Evolutionary conservation across 2,888 invertebrate genomes (phyloP).

Genomic region (Phyllotreta cruciferae): DNA sequence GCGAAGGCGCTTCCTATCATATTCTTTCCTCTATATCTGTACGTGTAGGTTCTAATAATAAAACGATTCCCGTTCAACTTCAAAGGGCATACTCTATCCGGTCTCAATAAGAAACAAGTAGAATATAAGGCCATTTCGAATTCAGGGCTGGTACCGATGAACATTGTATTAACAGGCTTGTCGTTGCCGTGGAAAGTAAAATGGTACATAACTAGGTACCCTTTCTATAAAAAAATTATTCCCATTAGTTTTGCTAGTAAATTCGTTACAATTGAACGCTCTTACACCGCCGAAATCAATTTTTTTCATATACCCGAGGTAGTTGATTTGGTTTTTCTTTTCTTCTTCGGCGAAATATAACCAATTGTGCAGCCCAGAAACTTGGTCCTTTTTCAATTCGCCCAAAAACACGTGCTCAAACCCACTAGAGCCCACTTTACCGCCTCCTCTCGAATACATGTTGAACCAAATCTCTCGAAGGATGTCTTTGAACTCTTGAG

Average conservation of each 20-base stretch:
- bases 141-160: slow-evolving; percentile 89
- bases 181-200: slow-evolving; percentile 73
- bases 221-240: slow-evolving; percentile 70
- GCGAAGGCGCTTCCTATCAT: slow-evolving; percentile 84
- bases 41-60: slow-evolving; percentile 76
- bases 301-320: slow-evolving; percentile 80
- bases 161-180: slow-evolving; percentile 80
- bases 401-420: slow-evolving; percentile 94
- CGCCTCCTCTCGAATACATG: slow-evolving; percentile 80
- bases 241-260: background rate
- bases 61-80: slow-evolving; percentile 75
- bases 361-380: slow-evolving; percentile 92
- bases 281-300: slow-evolving; percentile 75
- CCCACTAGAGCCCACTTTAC: slow-evolving; percentile 84
- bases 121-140: slow-evolving; percentile 90
- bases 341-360: slow-evolving; percentile 84
- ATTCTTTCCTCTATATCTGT: slow-evolving; percentile 75
- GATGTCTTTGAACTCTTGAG: slow-evolving; percentile 74
- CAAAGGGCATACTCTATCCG: slow-evolving; percentile 77
- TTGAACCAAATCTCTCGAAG: slow-evolving; percentile 80
- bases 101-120: slow-evolving; percentile 80
- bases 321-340: slow-evolving; percentile 72
- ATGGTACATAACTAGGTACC: slow-evolving; percentile 74
- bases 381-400: slow-evolving; percentile 79
- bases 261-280: slow-evolving; percentile 36